Percentiles rank a stretch among this genome's conserved stretches.
These are phyloP conservation scores for Circaetus cinerascens DNA, from an alignment of 2,113 vertebrate species.

Conservation along the genomic window DNA sequence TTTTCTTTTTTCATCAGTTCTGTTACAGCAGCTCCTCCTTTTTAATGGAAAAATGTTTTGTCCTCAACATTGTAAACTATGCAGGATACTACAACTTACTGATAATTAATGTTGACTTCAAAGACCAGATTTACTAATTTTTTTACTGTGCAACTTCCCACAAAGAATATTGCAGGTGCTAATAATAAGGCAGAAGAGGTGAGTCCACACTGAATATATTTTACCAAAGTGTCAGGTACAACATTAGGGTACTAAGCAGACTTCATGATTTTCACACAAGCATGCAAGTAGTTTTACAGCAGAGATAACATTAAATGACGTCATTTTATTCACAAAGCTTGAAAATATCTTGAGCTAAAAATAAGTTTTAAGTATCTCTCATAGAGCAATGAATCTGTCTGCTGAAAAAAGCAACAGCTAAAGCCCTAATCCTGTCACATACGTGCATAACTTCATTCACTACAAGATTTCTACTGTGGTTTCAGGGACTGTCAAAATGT, in stretches of 20 bases:
- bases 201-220: not conserved
- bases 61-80: not conserved
- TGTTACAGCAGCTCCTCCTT: not conserved
- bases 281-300: not conserved
- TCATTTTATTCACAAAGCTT: not conserved
- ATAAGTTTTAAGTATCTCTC: not conserved
- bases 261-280: not conserved
- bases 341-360: not conserved
- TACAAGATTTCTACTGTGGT: not conserved
- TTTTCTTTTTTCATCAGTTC: not conserved
- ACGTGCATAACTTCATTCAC: not conserved
- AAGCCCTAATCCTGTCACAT: not conserved
- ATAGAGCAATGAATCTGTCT: not conserved
- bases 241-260: not conserved
- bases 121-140: not conserved
- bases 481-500: not conserved
- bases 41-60: not conserved
- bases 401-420: not conserved
- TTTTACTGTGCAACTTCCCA: not conserved
- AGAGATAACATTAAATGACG: not conserved
- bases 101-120: not conserved
- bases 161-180: not conserved
- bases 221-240: not conserved
- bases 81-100: not conserved
- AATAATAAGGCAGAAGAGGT: not conserved